Percentiles rank a stretch among this genome's conserved stretches.
Evolutionary conservation across 2,113 vertebrate genomes (phyloP).

Genomic region (Turdus rufiventris): DNA sequence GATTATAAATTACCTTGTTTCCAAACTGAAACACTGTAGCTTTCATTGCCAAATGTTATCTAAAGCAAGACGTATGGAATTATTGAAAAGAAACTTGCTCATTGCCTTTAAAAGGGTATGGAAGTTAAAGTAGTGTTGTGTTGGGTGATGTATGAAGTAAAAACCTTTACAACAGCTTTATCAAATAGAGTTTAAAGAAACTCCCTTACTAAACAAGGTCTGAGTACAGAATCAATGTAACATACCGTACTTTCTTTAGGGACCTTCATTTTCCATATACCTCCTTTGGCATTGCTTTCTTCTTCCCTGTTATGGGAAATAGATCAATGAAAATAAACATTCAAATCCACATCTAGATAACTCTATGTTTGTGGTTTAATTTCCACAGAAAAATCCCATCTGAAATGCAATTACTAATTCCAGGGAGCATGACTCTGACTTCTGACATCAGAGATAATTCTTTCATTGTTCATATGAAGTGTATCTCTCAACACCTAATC

Average conservation of each 20-base stretch:
- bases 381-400: constrained; percentile 1
- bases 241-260: constrained; percentile 90
- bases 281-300: constrained; percentile 94
- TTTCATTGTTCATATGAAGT: constrained; percentile 5
- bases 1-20: not conserved
- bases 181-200: not conserved
- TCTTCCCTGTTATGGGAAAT: constrained; percentile 84
- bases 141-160: not conserved
- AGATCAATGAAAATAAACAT: constrained; percentile 12
- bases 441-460: constrained; percentile 25
- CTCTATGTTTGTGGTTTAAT: not conserved
- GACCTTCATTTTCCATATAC: constrained; percentile 96
- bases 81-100: not conserved
- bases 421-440: constrained; percentile 8
- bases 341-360: not conserved
- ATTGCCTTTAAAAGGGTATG: not conserved
- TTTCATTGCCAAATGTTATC: not conserved
- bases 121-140: not conserved
- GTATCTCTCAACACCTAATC: constrained; percentile 3
- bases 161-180: not conserved
- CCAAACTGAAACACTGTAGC: not conserved
- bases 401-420: not conserved
- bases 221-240: not conserved
- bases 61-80: not conserved
- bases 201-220: not conserved